These are phyloP conservation scores for Asbolus verrucosus DNA, from an alignment of 1,140 invertebrate genomes.

Conservation along the genomic window DNA sequence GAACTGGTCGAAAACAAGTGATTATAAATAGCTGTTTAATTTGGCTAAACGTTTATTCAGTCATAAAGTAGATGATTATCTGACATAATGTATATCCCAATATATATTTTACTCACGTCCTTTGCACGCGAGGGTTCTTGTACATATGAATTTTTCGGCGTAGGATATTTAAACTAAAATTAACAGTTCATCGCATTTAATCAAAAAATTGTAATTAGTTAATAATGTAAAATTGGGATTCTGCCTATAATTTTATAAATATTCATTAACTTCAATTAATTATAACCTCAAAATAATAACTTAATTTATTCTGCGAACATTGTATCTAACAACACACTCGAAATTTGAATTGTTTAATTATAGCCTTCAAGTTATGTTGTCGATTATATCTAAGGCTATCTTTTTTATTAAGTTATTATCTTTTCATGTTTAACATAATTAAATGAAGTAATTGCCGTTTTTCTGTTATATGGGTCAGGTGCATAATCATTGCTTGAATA, in stretches of 20 bases:
- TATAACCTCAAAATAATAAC: too few species aligned
- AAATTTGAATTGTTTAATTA: constrained; percentile 6
- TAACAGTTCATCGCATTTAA: neutral
- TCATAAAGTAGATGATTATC: constrained; percentile 59
- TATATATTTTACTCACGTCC: constrained; percentile 50
- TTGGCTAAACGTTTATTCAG: constrained; percentile 59
- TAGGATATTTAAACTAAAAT: constrained; percentile 11
- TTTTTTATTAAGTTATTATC: constrained; percentile 16
- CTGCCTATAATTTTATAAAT: too few species aligned
- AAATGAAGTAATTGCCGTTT: neutral
- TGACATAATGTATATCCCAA: constrained; percentile 51
- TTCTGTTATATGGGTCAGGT: too few species aligned
- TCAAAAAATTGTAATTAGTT: neutral
- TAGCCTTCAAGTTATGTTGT: neutral
- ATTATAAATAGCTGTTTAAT: constrained; percentile 59
- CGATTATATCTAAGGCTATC: constrained; percentile 5
- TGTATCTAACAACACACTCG: neutral
- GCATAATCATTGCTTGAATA: too few species aligned
- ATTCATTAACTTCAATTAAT: too few species aligned
- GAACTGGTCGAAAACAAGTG: constrained; percentile 46
- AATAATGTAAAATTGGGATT: too few species aligned
- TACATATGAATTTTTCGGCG: constrained; percentile 37
- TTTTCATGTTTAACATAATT: neutral
- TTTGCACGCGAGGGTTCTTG: constrained; percentile 34
- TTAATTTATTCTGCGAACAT: neutral